Evolutionary conservation across 2,888 invertebrate species (phyloP), one percentile per base, ranked within the genome.

Genomic region (Archaeoteleia sp.): DNA sequence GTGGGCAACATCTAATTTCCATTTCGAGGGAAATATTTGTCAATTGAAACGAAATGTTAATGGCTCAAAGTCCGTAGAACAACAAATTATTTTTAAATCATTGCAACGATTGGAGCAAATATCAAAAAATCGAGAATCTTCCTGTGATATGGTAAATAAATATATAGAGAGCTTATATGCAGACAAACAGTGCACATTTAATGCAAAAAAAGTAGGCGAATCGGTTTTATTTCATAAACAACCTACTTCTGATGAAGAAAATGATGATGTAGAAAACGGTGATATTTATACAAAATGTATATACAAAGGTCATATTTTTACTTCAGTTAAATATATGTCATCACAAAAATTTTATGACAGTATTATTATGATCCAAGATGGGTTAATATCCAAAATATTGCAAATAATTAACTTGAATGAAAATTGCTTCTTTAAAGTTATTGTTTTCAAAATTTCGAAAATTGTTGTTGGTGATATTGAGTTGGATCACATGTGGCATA

Each of bases 1-100:
- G 20, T 63, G 63, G 53, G 17, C 34, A 12, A 67, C 35, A n/a
- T 60, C 66, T 20, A 35, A 53, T 2, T 60, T 60, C 32, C 43
- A 60, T 13, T 54, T 37, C 37, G 67, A 67, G 35, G 42, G 57
- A 29, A 27, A 46, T 32, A 57, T 58, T 34, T 46, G 49, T 13
- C 13, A 17, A 12, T 48, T 68, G 23, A 68, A 68, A 32, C 35
- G 51, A 13, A 35, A 39, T 12, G 25, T 53, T 1, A 67, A 45
- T 45, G 58, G 49, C 5, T 46, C 62, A 15, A 67, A 53, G 15
- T 35, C 37, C 12, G 39, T 45, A 40, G 49, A 57, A 15, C 42
- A 40, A 13, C 58, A 65, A 45, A 65, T 57, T 39, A 27, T 29
- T 2, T 8, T 30, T 23, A 60, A 60, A 9, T 25, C 30, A 23